Conservation (phyloP, 2,797 vertebrate species). For the Pachyuromys duprasi region DNA sequence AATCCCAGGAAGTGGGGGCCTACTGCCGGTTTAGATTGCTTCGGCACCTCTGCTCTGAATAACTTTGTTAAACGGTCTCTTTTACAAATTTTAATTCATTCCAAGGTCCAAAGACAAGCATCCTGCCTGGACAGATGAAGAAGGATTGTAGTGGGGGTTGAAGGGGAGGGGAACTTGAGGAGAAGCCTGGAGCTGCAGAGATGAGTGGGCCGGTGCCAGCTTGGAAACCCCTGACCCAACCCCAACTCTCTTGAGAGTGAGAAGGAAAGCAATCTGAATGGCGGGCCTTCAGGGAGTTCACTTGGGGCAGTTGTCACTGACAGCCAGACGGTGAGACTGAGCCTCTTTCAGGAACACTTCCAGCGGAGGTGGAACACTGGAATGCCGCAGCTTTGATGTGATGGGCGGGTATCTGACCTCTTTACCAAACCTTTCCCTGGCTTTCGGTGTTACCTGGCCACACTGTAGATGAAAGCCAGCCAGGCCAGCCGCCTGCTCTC, state of each 20-base stretch:
- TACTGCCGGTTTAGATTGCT: conserved; percentile 53
- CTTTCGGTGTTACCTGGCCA: neutral
- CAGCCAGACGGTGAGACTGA: accelerated
- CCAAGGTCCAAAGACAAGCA: conserved; percentile 56
- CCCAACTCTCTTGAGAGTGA: neutral
- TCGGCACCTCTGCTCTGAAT: conserved; percentile 53
- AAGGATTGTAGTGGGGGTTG: neutral
- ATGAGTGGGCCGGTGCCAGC: neutral
- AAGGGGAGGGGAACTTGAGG: neutral
- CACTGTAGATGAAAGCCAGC: neutral
- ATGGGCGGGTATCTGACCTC: neutral
- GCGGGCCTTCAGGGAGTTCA: neutral
- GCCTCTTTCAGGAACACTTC: accelerated
- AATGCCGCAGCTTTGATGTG: neutral
- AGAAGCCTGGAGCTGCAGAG: neutral
- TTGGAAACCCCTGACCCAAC: neutral
- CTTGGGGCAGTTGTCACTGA: neutral
- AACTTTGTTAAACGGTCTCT: neutral
- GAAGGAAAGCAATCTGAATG: neutral
- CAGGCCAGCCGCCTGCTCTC: neutral
- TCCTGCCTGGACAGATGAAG: neutral
- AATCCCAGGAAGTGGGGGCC: conserved; percentile 60
- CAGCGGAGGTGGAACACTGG: neutral
- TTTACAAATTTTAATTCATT: conserved; percentile 53
- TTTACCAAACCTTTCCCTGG: accelerated